Base-by-base conservation (phyloP, 2,888 invertebrate species). In the Leptopilina myrica region DNA sequence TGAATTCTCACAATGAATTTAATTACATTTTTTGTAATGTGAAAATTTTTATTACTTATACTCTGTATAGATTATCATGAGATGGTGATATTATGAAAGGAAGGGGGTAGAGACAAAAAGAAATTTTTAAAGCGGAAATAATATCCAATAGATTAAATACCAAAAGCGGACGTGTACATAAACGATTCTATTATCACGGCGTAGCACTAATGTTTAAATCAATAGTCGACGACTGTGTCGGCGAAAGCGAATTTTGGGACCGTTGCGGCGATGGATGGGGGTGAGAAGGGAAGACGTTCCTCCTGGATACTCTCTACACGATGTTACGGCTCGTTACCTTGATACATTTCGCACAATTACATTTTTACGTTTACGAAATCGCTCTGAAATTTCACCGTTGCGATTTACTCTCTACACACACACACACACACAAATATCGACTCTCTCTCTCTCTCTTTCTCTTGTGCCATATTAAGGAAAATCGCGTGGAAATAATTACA, bases 121-220 rank as follows among this genome's bases (percentile, higher is more conserved):
- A 64, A 20, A 75, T 76, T 75, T 75, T 76, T n/a, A 66, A 75
- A 76, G 62, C 64, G 69, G 67, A 73, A 59, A 76, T 77, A 56
- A 59, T 75, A 59, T 33, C 76, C 65, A 65, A 65, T 40, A 59
- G 66, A 76, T 15, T 75, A 43, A 66, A 73, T 73, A 53, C 26
- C 12, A 33, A 49, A 73, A 73, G 53, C 69, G 69, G 69, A 73
- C 69, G 69, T 73, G 69, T 56, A 73, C 53, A 53, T 73, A 56
- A 73, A 73, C 69, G 69, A 73, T 56, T 73, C 53, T 73, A 73
- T 73, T 73, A 73, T 73, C 69, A 79, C 83, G 80, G 76, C 75
- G 69, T 81, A 83, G 84, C 85, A 85, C 87, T 88, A 89, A 89
- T 88, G 88, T 86, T 85, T 86, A 86, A 88, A 88, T 89, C 89